Percentiles rank a stretch among this genome's conserved stretches.
These are phyloP conservation scores for Meloidogyne hapla DNA, from an alignment of 1,140 invertebrate genomes.

Conservation along the genomic window DNA sequence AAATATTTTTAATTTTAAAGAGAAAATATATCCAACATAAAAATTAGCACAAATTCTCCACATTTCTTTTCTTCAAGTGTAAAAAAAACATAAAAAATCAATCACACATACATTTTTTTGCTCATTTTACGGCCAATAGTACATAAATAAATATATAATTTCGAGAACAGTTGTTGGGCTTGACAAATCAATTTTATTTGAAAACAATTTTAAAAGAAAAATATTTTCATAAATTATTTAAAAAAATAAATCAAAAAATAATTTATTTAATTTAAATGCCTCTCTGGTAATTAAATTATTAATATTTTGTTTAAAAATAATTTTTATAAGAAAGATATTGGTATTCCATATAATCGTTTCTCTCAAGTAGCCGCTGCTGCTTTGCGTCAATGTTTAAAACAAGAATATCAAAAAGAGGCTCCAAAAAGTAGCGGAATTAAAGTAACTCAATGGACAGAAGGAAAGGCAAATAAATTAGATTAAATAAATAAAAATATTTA, in stretches of 20 bases:
- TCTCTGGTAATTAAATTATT: too few species aligned
- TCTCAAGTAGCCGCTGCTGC: conserved; percentile 1
- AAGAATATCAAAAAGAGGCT: background rate
- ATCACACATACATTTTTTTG: too few species aligned
- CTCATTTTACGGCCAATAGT: background rate
- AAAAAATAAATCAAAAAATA: too few species aligned
- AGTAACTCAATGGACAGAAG: background rate
- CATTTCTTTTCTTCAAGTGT: background rate
- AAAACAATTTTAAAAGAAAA: too few species aligned
- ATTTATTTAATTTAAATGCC: too few species aligned
- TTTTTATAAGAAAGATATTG: background rate
- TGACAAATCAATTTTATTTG: too few species aligned
- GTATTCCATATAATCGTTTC: background rate
- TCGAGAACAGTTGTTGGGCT: background rate
- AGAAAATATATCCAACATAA: too few species aligned
- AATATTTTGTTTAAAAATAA: background rate
- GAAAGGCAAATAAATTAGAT: background rate
- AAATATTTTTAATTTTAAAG: too few species aligned
- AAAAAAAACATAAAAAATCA: background rate
- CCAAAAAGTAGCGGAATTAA: background rate
- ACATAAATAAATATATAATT: too few species aligned
- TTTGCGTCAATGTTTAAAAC: background rate
- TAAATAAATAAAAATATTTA: background rate
- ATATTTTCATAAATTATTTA: too few species aligned
- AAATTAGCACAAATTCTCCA: background rate